Base-by-base conservation (phyloP, 2,797 vertebrate genomes). In the Cossypha niveicapilla region DNA sequence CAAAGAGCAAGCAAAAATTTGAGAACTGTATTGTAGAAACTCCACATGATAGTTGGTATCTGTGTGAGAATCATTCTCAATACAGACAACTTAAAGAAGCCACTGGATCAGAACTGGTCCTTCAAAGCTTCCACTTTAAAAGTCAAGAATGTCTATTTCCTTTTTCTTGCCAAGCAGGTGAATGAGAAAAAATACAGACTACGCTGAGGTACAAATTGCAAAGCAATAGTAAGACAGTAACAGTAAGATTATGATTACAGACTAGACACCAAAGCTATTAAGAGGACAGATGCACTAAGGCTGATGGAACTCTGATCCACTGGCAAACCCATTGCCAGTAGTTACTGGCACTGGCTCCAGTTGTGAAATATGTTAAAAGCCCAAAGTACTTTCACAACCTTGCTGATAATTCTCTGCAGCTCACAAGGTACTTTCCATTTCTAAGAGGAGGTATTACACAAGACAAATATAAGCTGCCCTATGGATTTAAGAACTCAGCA, bases 391-490 rank as follows among this genome's bases (percentile, higher is more conserved):
- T 94, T 80, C 88, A 88, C 70, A 83, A 67, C 65, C 16, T 22
- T 7, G n/a, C 37, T 70, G 66, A 74, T 80, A 84, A 88, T 32
- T 34, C 3, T 0, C 56, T 56, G 37, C 16, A 70, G 78, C 24
- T 89, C 63, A 79, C 44, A 79, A 80, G 37, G 68, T 72, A 86
- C 90, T 94, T 93, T 91, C 85, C 45, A 70, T 93, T 93, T 89
- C 87, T 73, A 80, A 67, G 58, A 86, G n/a, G 17, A 91, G 56
- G 25, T 58, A 73, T 76, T 84, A 62, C 58, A 76, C n/a, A 85
- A 93, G 67, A 90, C 71, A 93, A 79, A 89, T 6, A 50, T 35
- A 57, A 74, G 39, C 66, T 65, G 42, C n/a, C 19, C 53, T 35
- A 42, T 25, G 58, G 61, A 80, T 90, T 28, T 54, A 25, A 90